Evolutionary conservation across 1,140 invertebrate genomes (phyloP), one percentile per base, ranked within the genome.

Genomic region (Nixonia krombeini): DNA sequence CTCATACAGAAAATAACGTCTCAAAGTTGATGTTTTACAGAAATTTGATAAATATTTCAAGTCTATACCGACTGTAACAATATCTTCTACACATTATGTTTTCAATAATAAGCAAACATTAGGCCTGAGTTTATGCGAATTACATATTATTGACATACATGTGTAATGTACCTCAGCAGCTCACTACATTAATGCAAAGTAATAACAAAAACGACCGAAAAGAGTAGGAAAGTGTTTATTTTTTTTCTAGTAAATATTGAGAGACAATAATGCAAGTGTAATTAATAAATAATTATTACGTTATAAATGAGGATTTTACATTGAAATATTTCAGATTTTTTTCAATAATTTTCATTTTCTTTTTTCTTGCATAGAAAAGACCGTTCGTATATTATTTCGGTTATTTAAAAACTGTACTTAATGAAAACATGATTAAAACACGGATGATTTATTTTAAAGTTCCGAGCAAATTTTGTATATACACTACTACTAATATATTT

Each of bases 401-500:
- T n/a, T n/a, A n/a, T n/a, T n/a, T n/a, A n/a, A n/a, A n/a, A n/a
- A n/a, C n/a, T n/a, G n/a, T n/a, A n/a, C n/a, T n/a, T n/a, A n/a
- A n/a, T n/a, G n/a, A n/a, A n/a, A n/a, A n/a, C n/a, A n/a, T n/a
- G n/a, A n/a, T n/a, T n/a, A n/a, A n/a, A n/a, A 21, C 21, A 21
- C 21, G 21, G 6, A 21, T 21, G 21, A 21, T 3, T 21, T 21
- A 21, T 21, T 6, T 21, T 21, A 6, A 21, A 21, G 6, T 21
- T 2, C 6, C 21, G 21, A 62, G 49, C 53, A 16, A 67, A 53
- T 53, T 62, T 53, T 28, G 46, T 69, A 69, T 69, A 69, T 63
- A 69, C 59, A 63, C 45, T 62, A 46, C 28, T 18, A 51, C 68
- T 65, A 77, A 70, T 79, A n/a, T n/a, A 80, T 81, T 79, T 80